Percentiles rank a stretch among this genome's conserved stretches.
Conservation (phyloP, 2,888 invertebrate species). For the Drosophila melanosoma region DNA sequence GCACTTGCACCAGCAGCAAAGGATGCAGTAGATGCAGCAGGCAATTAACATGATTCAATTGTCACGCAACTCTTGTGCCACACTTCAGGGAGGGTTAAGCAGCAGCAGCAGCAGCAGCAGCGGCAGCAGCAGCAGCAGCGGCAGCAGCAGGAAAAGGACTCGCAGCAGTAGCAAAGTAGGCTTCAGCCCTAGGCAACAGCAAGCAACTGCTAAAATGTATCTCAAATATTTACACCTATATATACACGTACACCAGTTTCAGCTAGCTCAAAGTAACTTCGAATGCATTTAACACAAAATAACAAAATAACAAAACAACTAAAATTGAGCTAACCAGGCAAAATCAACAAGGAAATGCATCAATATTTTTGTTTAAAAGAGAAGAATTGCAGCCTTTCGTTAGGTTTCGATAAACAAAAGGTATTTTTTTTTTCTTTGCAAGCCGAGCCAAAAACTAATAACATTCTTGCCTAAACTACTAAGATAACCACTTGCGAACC, state of each 20-base stretch:
- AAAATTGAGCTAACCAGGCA: slow-evolving; percentile 11
- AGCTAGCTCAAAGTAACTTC: slow-evolving; percentile 65
- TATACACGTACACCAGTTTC: slow-evolving; percentile 45
- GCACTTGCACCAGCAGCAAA: slow-evolving; percentile 43
- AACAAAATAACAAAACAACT: slow-evolving; percentile 8
- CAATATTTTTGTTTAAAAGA: slow-evolving; percentile 1
- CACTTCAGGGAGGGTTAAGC: slow-evolving; percentile 66
- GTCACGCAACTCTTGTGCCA: slow-evolving; percentile 77
- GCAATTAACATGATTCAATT: slow-evolving; percentile 80
- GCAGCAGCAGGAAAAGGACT: slow-evolving; percentile 2
- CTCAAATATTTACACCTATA: slow-evolving; percentile 68
- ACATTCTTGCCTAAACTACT: slow-evolving; percentile 21
- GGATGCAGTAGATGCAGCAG: slow-evolving; percentile 64
- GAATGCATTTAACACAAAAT: slow-evolving; percentile 54
- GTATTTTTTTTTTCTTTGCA: slow-evolving; percentile 25
- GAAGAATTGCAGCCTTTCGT: slow-evolving; percentile 29
- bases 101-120: slow-evolving; percentile 30
- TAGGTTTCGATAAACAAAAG: slow-evolving; percentile 45
- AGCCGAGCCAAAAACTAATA: slow-evolving; percentile 40
- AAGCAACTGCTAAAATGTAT: slow-evolving; percentile 69
- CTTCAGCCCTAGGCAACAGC: slow-evolving; percentile 68
- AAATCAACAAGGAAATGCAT: slow-evolving; percentile 13
- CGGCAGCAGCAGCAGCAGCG: slow-evolving; percentile 9
- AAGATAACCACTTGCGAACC: slow-evolving; percentile 30
- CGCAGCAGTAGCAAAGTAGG: slow-evolving; percentile 30